phyloP scores from a whole-genome alignment of 2,888 invertebrate genomes.

The Heliconius cydno region DNA sequence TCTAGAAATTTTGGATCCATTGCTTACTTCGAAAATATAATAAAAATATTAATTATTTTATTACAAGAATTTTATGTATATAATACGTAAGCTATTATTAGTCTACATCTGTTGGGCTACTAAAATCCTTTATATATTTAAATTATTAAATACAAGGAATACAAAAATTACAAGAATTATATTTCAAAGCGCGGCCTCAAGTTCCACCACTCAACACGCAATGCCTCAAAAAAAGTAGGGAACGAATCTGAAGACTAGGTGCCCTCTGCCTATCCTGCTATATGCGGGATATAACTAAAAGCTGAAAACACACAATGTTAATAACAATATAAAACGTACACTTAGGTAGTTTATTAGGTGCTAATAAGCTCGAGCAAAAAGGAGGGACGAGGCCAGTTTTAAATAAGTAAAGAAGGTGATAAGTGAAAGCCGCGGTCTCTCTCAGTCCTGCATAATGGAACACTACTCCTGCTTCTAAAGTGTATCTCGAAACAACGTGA shows the following conservation, averaged over 20 bases:
- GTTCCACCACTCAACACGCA: no score
- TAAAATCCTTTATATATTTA: no score
- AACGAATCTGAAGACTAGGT: no score
- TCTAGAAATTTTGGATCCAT: not conserved
- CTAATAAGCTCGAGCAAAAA: constrained; percentile 9
- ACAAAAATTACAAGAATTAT: no score
- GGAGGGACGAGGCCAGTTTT: constrained; percentile 5
- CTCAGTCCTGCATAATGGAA: constrained; percentile 27
- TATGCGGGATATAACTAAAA: no score
- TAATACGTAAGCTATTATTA: no score
- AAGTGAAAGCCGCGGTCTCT: constrained; percentile 28
- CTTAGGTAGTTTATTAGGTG: not conserved
- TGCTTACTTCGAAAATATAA: not conserved
- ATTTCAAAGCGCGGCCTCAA: no score
- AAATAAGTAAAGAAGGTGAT: constrained; percentile 30
- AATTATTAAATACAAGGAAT: no score
- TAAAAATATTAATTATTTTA: not conserved
- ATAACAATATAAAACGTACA: not conserved
- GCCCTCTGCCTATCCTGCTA: no score
- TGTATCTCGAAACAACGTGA: not conserved
- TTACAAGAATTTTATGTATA: not conserved
- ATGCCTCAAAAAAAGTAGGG: no score
- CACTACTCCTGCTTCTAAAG: not conserved
- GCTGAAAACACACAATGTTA: not conserved
- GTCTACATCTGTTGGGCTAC: no score